phyloP scores from a whole-genome alignment of 2,113 vertebrate genomes.

The Cnemophilus loriae region DNA sequence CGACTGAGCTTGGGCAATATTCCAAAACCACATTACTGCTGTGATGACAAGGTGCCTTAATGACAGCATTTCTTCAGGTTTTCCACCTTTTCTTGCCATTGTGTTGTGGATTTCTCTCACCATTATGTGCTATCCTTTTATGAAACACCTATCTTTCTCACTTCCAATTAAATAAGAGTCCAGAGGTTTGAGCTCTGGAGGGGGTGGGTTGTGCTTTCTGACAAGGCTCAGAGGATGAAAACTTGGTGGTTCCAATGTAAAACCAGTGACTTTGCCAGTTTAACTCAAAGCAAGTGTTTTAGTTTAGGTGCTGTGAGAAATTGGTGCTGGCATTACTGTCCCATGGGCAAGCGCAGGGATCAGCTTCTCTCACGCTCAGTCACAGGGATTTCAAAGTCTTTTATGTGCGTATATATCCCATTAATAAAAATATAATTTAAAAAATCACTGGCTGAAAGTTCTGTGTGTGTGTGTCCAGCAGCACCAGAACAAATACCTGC shows the following conservation, averaged over 20 bases:
- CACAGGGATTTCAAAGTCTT: neutral
- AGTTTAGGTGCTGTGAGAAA: neutral
- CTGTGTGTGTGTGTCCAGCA: neutral
- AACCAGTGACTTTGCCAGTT: neutral
- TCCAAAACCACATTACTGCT: neutral
- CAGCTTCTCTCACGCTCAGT: neutral
- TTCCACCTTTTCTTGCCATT: neutral
- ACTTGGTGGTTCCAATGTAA: neutral
- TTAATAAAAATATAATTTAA: neutral
- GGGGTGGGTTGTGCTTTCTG: neutral
- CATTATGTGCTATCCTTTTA: neutral
- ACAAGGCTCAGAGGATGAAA: neutral
- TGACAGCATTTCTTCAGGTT: neutral
- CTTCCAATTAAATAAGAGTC: neutral
- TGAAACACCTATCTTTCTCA: neutral
- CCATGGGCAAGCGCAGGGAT: neutral
- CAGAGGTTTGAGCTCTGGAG: neutral
- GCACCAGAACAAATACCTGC: neutral
- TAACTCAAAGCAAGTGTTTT: neutral
- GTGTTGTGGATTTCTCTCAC: neutral
- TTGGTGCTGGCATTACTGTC: neutral
- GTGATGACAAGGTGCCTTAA: neutral
- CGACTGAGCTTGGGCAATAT: neutral
- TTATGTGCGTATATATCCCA: accelerated
- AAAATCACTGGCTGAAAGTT: neutral